phyloP scores from a whole-genome alignment of 64 coral and sea anemone species.

The Montipora capricornis region DNA sequence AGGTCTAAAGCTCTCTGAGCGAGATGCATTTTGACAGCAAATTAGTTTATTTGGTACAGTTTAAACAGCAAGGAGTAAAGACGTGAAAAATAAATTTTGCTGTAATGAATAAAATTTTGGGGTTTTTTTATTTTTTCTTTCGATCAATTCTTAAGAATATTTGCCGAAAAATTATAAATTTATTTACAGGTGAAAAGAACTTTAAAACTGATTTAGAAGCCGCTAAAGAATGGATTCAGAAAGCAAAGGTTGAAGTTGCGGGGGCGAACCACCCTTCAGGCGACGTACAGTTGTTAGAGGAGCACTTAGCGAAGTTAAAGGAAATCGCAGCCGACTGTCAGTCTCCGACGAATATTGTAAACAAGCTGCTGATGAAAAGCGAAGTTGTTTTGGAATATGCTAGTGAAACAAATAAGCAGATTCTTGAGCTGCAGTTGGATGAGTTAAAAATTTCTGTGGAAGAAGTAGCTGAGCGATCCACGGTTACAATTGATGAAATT shows the following conservation, averaged over 20 bases:
- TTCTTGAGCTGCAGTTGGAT: neutral
- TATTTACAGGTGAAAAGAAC: neutral
- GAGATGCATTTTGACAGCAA: too few species aligned
- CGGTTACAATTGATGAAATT: neutral
- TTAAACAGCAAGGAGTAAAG: too few species aligned
- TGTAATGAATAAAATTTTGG: too few species aligned
- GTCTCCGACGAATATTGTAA: slow-evolving; percentile 28
- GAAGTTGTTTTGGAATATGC: neutral
- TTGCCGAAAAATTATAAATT: too few species aligned
- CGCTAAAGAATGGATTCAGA: slow-evolving; percentile 33
- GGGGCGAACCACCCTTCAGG: neutral
- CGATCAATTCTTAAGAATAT: too few species aligned
- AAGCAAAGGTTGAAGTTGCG: slow-evolving; percentile 15
- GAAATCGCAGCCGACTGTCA: neutral
- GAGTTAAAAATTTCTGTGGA: slow-evolving; percentile 24
- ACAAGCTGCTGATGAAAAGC: neutral
- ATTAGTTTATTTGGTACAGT: too few species aligned
- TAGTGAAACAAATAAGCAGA: neutral
- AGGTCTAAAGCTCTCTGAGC: too few species aligned
- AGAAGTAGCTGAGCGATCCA: slow-evolving; percentile 12
- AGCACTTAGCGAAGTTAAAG: neutral
- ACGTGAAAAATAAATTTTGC: too few species aligned
- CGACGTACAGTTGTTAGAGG: neutral
- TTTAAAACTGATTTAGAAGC: slow-evolving; percentile 9
- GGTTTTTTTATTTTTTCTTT: too few species aligned